Evolutionary conservation across 2,113 vertebrate genomes (phyloP).

Genomic region (Cyanistes caeruleus): DNA sequence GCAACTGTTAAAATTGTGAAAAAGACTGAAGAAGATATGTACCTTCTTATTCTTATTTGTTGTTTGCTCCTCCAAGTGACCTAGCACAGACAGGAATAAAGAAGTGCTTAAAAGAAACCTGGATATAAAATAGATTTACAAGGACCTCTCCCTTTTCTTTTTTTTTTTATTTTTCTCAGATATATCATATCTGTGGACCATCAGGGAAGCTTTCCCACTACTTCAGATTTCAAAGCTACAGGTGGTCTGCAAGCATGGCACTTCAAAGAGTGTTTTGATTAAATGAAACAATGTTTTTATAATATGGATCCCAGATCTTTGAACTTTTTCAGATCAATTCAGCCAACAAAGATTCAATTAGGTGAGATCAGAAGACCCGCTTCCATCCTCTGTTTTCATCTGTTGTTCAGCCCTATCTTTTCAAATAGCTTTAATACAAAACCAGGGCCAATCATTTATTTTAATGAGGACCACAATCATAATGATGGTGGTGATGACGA

Average conservation of each 20-base stretch:
- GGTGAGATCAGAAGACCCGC: slow-evolving; percentile 78
- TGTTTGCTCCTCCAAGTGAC: slow-evolving; percentile 22
- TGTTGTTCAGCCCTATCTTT: slow-evolving; percentile 71
- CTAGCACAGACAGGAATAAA: slow-evolving; percentile 1
- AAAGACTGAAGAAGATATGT: not conserved
- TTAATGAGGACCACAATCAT: slow-evolving; percentile 60
- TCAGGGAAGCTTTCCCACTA: slow-evolving; percentile 69
- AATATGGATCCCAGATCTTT: slow-evolving; percentile 82
- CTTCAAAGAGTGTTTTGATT: slow-evolving; percentile 88
- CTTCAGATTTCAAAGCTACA: slow-evolving; percentile 88
- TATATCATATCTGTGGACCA: slow-evolving; percentile 17
- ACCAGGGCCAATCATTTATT: slow-evolving; percentile 67
- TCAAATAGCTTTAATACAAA: slow-evolving; percentile 71
- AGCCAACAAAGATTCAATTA: slow-evolving; percentile 88
- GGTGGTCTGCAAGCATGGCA: slow-evolving; percentile 79
- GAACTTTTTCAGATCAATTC: slow-evolving; percentile 82
- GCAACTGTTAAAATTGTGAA: slow-evolving; percentile 24
- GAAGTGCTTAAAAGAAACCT: slow-evolving; percentile 54
- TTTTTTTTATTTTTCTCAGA: slow-evolving; percentile 38
- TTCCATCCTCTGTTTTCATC: slow-evolving; percentile 65
- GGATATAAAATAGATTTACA: slow-evolving; percentile 71
- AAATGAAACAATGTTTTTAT: slow-evolving; percentile 82
- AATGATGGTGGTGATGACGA: slow-evolving; percentile 32
- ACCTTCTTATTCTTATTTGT: not conserved
- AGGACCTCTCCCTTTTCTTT: slow-evolving; percentile 3